Percentiles rank a stretch among this genome's conserved stretches.
Conservation (phyloP, 2,113 vertebrate species). For the Trematomus loennbergii region DNA sequence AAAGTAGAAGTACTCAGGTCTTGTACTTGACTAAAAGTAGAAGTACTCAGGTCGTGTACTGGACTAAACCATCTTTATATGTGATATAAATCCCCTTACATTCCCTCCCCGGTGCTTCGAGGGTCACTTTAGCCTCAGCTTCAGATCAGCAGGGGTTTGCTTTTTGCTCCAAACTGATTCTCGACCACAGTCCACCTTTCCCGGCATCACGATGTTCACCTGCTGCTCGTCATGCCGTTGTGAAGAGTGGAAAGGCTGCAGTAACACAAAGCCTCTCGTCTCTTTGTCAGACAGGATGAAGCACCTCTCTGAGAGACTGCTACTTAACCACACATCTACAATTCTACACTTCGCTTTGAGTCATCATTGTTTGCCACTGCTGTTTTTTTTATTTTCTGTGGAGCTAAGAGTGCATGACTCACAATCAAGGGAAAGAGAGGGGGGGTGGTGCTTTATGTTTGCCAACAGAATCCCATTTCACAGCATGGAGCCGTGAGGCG, state of each 20-base stretch:
- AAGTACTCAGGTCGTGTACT: too few species aligned
- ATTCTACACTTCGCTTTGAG: constrained; percentile 41
- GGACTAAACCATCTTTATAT: too few species aligned
- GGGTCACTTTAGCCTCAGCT: constrained; percentile 27
- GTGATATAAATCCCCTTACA: too few species aligned
- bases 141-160: constrained; percentile 15
- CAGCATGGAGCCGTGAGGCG: constrained; percentile 49
- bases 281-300: neutral
- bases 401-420: constrained; percentile 36
- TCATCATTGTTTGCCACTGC: constrained; percentile 37
- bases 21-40: too few species aligned
- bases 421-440: constrained; percentile 11
- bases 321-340: constrained; percentile 17
- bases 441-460: constrained; percentile 53
- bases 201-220: constrained; percentile 36
- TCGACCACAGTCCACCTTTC: constrained; percentile 1
- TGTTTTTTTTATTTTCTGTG: neutral
- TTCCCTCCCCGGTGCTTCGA: too few species aligned
- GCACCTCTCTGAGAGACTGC: constrained; percentile 10
- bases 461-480: constrained; percentile 69
- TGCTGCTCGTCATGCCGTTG: constrained; percentile 10
- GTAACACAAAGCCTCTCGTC: neutral
- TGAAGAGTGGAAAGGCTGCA: constrained; percentile 7
- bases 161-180: constrained; percentile 20
- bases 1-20: too few species aligned